Evolutionary conservation across 2,888 invertebrate genomes (phyloP).

Genomic region (Ommatoiulus sabulosus): DNA sequence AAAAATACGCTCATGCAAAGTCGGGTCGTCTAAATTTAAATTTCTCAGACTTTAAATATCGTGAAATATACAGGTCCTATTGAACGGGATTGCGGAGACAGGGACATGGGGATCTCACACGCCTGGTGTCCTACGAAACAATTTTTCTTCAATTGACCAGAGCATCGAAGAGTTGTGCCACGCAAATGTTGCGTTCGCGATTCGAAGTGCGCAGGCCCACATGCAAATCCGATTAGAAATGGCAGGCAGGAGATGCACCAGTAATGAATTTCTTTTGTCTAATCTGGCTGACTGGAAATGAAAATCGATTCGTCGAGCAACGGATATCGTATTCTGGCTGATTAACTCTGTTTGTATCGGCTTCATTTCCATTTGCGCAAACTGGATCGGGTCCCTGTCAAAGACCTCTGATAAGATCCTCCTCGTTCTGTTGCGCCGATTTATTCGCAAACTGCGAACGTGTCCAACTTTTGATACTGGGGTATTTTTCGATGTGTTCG

Average conservation of each 20-base stretch:
- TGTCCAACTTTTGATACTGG: too few species aligned
- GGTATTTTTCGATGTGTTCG: too few species aligned
- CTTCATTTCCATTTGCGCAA: constrained; percentile 11
- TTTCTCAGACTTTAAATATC: too few species aligned
- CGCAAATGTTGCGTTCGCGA: neutral
- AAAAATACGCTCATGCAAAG: too few species aligned
- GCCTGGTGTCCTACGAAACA: neutral
- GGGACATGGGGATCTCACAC: too few species aligned
- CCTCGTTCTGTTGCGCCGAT: neutral
- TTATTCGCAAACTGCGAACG: too few species aligned
- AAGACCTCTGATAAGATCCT: neutral
- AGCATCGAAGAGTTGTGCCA: too few species aligned
- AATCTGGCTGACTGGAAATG: constrained; percentile 9
- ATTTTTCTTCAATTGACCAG: too few species aligned
- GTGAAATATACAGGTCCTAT: too few species aligned
- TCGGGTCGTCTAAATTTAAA: too few species aligned
- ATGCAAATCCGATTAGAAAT: constrained; percentile 30
- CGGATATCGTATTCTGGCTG: constrained; percentile 27
- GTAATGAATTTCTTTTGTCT: constrained; percentile 30
- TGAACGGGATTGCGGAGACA: too few species aligned
- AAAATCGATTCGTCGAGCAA: constrained; percentile 29
- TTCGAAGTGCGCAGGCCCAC: neutral
- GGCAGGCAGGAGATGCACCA: neutral
- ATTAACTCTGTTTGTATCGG: constrained; percentile 23
- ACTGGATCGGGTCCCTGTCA: neutral